Base-by-base conservation (phyloP, 2,113 vertebrate species). In the Tapirus terrestris region DNA sequence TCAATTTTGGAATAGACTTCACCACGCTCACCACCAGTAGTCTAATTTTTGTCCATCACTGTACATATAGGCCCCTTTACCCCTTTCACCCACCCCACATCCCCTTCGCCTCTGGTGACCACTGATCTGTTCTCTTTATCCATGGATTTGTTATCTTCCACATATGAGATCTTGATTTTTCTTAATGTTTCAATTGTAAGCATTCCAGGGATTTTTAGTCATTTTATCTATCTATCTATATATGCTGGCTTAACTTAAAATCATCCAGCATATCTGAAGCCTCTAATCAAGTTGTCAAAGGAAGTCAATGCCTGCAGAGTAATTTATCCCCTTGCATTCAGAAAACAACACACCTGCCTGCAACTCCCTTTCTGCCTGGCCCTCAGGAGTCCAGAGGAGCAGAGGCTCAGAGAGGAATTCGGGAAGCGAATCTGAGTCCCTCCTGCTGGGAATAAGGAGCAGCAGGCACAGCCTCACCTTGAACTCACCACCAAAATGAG, bases 391-490 rank as follows among this genome's bases (percentile, higher is more conserved):
- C 16, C 18, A 27, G 23, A 23, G 36, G 16, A 11, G 16, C 45
- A 2, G 13, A 67, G 9, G 5, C 4, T 51, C 48, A 9, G 70
- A 1, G 27, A 33, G 25, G 33, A 31, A 16, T 7, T 1, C 12
- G 18, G 16, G 45, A 48, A 4, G 12, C 0, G 17, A 14, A 1
- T 3, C 8, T 8, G 51, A 10, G 39, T 21, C 60, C 36, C 60
- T 2, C 8, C 8, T 8, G 17, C 68, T 2, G 8, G 33, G 27
- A 14, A 3, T 5, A 5, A 75, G 76, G 23, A 45, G 29, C 2
- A 5, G 2, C 2, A 1, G 3, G 3, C 2, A 73, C 7, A 17
- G 56, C 25, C 45, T 65, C 72, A 1, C 11, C 56, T 25, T 1
- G 13, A 33, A 20, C 18, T 14, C 45, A 12, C 8, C 4, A 0